Evolutionary conservation across 2,888 invertebrate genomes (phyloP).

Genomic region (Alentia gelatinosa): DNA sequence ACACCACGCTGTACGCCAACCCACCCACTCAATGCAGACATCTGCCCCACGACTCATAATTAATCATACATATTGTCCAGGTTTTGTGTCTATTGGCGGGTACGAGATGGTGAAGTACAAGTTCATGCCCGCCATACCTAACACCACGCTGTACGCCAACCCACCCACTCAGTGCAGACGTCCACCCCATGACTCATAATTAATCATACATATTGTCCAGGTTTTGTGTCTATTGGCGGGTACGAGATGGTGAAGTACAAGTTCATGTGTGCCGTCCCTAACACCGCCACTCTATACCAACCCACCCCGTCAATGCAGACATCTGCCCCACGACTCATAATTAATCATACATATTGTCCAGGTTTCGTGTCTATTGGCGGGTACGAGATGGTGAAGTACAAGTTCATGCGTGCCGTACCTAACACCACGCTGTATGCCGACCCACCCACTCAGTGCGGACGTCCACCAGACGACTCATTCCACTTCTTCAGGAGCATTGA

Average conservation of each 20-base stretch:
- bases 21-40: constrained; percentile 69
- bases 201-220: not conserved
- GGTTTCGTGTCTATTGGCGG: constrained; percentile 21
- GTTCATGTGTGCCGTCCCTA: constrained; percentile 78
- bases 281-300: constrained; percentile 70
- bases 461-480: constrained; percentile 75
- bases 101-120: constrained; percentile 52
- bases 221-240: not conserved
- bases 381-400: constrained; percentile 51
- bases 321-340: constrained; percentile 75
- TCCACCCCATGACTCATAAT: constrained; percentile 74
- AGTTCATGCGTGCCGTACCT: constrained; percentile 78
- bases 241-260: constrained; percentile 54
- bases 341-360: not conserved
- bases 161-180: constrained; percentile 69
- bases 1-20: constrained; percentile 69
- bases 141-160: constrained; percentile 69
- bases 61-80: no score
- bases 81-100: not conserved
- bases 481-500: constrained; percentile 72
- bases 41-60: constrained; percentile 74
- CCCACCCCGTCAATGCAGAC: constrained; percentile 68
- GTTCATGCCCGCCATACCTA: constrained; percentile 78
- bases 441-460: constrained; percentile 68
- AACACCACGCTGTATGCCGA: constrained; percentile 70